Evolutionary conservation across 2,797 vertebrate genomes (phyloP).

Genomic region (Semotilus atromaculatus): DNA sequence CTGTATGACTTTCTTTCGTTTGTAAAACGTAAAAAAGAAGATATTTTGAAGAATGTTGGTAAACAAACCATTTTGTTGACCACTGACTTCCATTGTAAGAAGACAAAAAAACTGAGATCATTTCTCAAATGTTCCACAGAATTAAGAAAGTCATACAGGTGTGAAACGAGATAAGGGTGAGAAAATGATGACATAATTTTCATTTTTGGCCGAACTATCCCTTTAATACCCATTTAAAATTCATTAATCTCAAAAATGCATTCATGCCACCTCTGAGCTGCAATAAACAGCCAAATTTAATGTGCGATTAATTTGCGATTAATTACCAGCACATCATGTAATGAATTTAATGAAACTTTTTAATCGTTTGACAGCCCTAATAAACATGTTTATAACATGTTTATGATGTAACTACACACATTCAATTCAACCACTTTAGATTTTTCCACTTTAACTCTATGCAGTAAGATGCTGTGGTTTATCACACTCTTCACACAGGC

Average conservation of each 20-base stretch:
- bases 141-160: background rate
- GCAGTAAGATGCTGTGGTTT: conserved; percentile 40
- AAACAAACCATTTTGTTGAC: background rate
- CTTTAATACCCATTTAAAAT: background rate
- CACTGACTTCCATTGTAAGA: background rate
- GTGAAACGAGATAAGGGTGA: background rate
- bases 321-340: background rate
- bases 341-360: too few species aligned
- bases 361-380: background rate
- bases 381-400: background rate
- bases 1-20: background rate
- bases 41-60: background rate
- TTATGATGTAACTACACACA: background rate
- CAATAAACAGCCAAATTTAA: background rate
- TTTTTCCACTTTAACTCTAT: conserved; percentile 9
- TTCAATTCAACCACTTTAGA: background rate
- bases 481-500: conserved; percentile 45
- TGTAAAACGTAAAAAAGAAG: background rate
- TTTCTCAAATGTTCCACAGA: background rate
- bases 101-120: background rate
- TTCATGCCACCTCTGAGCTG: background rate
- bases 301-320: background rate
- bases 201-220: background rate
- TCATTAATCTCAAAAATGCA: background rate
- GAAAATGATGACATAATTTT: background rate